Base-by-base conservation (phyloP, 1,140 invertebrate species). In the Drosophila melanogaster region DNA sequence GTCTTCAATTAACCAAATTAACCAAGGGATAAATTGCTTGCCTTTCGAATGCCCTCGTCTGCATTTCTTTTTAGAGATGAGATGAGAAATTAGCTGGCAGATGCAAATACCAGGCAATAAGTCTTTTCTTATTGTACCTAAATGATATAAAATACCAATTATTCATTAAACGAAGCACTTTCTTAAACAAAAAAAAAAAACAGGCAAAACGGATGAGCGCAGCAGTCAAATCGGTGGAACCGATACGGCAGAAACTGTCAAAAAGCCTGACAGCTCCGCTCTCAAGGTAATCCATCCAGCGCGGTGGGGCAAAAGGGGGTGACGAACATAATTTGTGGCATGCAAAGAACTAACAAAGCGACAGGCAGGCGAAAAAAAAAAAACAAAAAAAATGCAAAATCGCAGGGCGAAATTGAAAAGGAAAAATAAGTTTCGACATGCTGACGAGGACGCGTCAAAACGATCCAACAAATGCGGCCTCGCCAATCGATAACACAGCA, bases 1-100 rank as follows among this genome's bases (percentile, higher is more conserved):
- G 83, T 81, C 84, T 86, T 74, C 83, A 86, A 86, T 86, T 86
- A 86, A 86, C 83, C 79, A 86, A 86, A 86, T 86, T 86, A 86
- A 86, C 83, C 83, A 89, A 83, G 77, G 81, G 78, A 81, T 71
- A 71, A 71, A 71, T 71, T 70, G 50, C 41, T 70, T 70, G 65
- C 66, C 66, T 54, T 70, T 67, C 40, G 40, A 33, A 44, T 69
- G 62, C 40, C 64, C 40, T 59, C 37, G 37, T 17, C 24, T 54
- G 43, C 17, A n/a, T 58, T 26, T 43, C 35, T 53, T 67, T 47
- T 57, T 56, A 54, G 57, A 33, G 15, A 54, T 30, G 30, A 47
- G 51, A 62, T 81, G 71, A 61, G 65, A 76, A 74, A 49, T 79
- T 74, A 64, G 67, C 30, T 30, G 30, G 30, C 30, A 30, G 30